Conservation (phyloP, 2,113 vertebrate genomes). For the Oreochromis spilurus region DNA sequence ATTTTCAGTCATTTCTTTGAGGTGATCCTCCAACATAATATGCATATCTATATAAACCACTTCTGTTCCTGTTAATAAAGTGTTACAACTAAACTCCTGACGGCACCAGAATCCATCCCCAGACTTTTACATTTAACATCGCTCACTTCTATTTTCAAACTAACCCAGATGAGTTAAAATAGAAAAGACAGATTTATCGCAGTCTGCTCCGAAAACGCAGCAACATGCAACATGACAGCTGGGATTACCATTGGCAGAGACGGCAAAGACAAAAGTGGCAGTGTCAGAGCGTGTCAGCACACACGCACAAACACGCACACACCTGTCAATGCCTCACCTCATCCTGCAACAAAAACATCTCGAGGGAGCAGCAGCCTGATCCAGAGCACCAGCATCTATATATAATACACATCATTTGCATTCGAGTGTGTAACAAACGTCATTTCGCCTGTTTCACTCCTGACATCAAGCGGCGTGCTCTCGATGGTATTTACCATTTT, state of each 20-base stretch:
- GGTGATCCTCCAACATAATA: neutral
- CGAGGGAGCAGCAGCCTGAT: neutral
- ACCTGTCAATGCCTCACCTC: slow-evolving; percentile 29
- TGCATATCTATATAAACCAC: neutral
- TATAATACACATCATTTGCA: slow-evolving; percentile 11
- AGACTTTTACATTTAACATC: neutral
- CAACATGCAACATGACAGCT: neutral
- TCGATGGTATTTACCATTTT: neutral
- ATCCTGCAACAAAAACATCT: slow-evolving; percentile 7
- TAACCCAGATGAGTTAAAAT: neutral
- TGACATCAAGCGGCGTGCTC: neutral
- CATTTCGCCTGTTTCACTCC: neutral
- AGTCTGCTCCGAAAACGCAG: neutral
- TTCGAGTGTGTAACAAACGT: neutral
- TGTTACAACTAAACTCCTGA: neutral
- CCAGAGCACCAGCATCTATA: slow-evolving; percentile 10
- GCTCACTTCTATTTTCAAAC: neutral
- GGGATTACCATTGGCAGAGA: neutral
- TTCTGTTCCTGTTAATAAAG: neutral
- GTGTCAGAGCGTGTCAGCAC: neutral
- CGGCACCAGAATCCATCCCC: neutral
- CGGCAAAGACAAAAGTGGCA: neutral
- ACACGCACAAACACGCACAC: neutral
- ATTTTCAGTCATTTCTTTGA: neutral
- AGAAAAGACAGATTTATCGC: neutral